phyloP scores from a whole-genome alignment of 2,888 invertebrate species.

The Craniophora ligustri region DNA sequence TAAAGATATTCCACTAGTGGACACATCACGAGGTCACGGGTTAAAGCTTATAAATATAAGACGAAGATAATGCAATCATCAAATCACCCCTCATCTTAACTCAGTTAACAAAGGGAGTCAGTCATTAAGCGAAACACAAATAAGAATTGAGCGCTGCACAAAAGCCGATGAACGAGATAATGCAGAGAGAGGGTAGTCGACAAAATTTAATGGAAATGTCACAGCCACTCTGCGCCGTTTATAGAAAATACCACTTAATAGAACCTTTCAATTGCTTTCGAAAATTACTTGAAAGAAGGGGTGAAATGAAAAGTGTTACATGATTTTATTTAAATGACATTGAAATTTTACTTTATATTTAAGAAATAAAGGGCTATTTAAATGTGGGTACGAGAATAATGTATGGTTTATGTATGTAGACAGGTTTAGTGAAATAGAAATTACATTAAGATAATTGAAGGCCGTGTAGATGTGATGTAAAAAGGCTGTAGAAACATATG shows the following conservation, averaged over 20 bases:
- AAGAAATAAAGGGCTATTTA: background rate
- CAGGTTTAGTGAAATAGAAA: too few relatives aligned
- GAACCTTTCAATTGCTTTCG: slow-evolving; percentile 34
- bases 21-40: background rate
- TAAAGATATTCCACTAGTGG: too few relatives aligned
- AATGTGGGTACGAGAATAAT: too few relatives aligned
- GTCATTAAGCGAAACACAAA: slow-evolving; percentile 49
- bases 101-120: slow-evolving; percentile 27
- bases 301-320: slow-evolving; percentile 11
- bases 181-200: slow-evolving; percentile 41
- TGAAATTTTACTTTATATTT: background rate
- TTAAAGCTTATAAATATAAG: background rate
- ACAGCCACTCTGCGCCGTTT: slow-evolving; percentile 54
- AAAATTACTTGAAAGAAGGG: slow-evolving; percentile 23
- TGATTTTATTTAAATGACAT: background rate
- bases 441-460: too few relatives aligned
- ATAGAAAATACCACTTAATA: slow-evolving; percentile 52
- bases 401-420: too few relatives aligned
- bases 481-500: too few relatives aligned
- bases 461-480: too few relatives aligned
- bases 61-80: slow-evolving; percentile 14
- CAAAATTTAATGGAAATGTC: slow-evolving; percentile 66
- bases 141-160: slow-evolving; percentile 49
- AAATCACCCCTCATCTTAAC: slow-evolving; percentile 22
- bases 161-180: slow-evolving; percentile 48